phyloP scores from a whole-genome alignment of 2,113 vertebrate species.

The Alethe diademata region DNA sequence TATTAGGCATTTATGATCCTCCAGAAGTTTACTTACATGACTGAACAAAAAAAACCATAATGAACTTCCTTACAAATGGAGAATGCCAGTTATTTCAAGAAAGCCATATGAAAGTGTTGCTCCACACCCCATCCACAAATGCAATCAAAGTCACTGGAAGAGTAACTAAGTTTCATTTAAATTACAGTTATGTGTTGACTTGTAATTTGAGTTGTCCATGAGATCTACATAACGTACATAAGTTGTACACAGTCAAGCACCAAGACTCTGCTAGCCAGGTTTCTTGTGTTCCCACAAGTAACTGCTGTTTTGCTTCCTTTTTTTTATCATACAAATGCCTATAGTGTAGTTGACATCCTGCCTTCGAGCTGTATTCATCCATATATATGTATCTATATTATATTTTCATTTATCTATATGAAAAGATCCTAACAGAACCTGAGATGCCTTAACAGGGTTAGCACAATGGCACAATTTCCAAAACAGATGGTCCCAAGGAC shows the following conservation, averaged over 20 bases:
- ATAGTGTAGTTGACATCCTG: background rate
- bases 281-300: background rate
- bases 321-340: background rate
- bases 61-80: background rate
- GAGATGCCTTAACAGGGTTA: background rate
- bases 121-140: background rate
- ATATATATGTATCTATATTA: accelerated
- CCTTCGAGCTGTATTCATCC: background rate
- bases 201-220: background rate
- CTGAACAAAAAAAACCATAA: background rate
- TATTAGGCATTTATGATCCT: background rate
- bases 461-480: background rate
- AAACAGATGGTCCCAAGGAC: background rate
- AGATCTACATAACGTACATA: background rate
- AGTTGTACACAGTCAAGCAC: background rate
- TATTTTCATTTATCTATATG: background rate
- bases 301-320: background rate
- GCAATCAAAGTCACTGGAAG: background rate
- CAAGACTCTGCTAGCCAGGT: background rate
- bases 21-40: background rate
- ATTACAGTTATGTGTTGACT: background rate
- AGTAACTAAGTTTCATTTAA: background rate
- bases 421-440: background rate
- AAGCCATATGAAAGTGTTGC: background rate
- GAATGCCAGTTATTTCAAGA: background rate